These are phyloP conservation scores for Pinna nobilis DNA, from an alignment of 1,140 invertebrate species.

Conservation along the genomic window DNA sequence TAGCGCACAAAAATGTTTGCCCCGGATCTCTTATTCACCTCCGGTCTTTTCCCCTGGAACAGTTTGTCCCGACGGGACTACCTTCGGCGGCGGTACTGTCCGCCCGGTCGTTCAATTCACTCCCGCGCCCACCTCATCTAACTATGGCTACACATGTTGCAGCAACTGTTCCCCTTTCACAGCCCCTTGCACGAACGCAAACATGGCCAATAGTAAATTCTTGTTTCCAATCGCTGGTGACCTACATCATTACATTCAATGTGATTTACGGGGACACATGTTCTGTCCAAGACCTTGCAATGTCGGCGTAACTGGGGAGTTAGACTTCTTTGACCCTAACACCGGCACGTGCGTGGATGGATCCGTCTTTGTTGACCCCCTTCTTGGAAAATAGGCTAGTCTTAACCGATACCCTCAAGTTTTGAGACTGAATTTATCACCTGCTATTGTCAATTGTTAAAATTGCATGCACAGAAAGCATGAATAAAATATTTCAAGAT, in stretches of 20 bases:
- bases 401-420: too few relatives aligned
- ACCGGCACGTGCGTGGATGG: slow-evolving; percentile 33
- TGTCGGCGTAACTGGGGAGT: background rate
- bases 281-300: slow-evolving; percentile 29
- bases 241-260: slow-evolving; percentile 48
- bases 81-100: background rate
- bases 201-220: slow-evolving; percentile 20
- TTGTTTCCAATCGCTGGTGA: slow-evolving; percentile 26
- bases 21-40: background rate
- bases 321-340: slow-evolving; percentile 31
- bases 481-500: too few relatives aligned
- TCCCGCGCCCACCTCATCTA: background rate
- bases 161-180: slow-evolving; percentile 10
- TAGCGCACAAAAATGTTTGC: slow-evolving; percentile 38
- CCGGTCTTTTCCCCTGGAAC: background rate
- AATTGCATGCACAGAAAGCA: too few relatives aligned
- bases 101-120: background rate
- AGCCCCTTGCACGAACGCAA: slow-evolving; percentile 15
- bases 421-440: too few relatives aligned
- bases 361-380: too few relatives aligned
- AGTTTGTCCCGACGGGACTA: background rate
- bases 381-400: too few relatives aligned
- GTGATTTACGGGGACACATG: slow-evolving; percentile 37
- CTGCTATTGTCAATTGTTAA: too few relatives aligned
- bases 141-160: slow-evolving; percentile 25